Percentiles rank a stretch among this genome's conserved stretches.
Conservation (phyloP, 2,797 vertebrate species). For the Pachyuromys duprasi region DNA sequence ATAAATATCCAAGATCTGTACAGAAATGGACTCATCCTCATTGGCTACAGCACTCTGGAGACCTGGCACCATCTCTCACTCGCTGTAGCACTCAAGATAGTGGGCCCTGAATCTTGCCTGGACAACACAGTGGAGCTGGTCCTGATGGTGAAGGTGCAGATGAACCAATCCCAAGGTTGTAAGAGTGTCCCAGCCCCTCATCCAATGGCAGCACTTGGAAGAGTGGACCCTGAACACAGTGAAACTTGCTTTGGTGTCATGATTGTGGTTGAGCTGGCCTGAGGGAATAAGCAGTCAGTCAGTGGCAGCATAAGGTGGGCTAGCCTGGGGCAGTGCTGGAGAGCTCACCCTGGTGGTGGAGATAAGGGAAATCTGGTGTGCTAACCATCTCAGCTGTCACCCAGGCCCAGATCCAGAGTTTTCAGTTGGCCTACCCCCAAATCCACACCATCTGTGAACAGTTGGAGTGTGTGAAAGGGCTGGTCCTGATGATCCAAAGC, state of each 20-base stretch:
- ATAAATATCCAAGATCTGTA: not conserved
- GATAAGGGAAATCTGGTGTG: too few relatives aligned
- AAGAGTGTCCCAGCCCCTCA: not conserved
- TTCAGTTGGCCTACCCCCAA: too few relatives aligned
- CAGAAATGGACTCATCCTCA: not conserved
- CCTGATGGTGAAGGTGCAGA: not conserved
- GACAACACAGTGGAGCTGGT: not conserved
- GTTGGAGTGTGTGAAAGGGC: too few relatives aligned
- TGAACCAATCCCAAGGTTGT: not conserved
- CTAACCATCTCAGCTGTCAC: too few relatives aligned
- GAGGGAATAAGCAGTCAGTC: too few relatives aligned
- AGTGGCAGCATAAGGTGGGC: too few relatives aligned
- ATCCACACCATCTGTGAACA: too few relatives aligned
- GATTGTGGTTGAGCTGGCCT: not conserved
- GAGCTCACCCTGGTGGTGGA: too few relatives aligned
- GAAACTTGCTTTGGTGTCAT: not conserved
- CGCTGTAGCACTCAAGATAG: not conserved
- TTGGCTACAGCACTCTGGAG: too few relatives aligned
- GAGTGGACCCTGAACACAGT: not conserved
- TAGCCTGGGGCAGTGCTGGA: too few relatives aligned
- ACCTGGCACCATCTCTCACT: not conserved
- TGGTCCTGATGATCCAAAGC: too few relatives aligned
- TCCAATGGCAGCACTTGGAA: not conserved
- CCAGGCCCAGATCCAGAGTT: too few relatives aligned
- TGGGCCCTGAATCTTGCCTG: not conserved